These are phyloP conservation scores for Brachionichthys hirsutus DNA, from an alignment of 2,113 vertebrate species.

Conservation along the genomic window DNA sequence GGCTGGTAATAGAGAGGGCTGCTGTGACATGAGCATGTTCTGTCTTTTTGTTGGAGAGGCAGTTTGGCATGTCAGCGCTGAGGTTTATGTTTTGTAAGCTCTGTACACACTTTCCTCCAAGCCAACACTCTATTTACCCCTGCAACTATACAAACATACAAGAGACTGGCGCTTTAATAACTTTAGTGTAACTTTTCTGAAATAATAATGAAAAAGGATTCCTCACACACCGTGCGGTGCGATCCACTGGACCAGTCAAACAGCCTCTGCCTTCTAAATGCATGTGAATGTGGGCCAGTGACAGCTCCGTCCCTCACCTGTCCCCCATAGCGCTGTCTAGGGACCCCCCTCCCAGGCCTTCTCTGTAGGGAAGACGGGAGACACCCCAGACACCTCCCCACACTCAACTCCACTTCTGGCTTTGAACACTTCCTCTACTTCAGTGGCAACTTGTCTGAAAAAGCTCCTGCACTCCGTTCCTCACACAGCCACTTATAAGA, in stretches of 20 bases:
- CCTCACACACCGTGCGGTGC: slow-evolving; percentile 60
- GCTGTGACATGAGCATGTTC: slow-evolving; percentile 47
- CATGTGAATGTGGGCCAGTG: slow-evolving; percentile 78
- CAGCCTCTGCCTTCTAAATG: slow-evolving; percentile 55
- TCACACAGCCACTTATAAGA: slow-evolving; percentile 72
- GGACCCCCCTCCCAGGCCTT: slow-evolving; percentile 69
- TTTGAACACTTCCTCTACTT: slow-evolving; percentile 75
- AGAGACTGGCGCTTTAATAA: slow-evolving; percentile 43
- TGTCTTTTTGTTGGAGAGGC: slow-evolving; percentile 56
- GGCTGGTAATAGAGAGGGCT: slow-evolving; percentile 38
- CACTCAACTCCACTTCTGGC: slow-evolving; percentile 60
- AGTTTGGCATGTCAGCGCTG: slow-evolving; percentile 56
- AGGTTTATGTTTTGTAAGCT: slow-evolving; percentile 52
- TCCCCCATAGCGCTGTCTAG: slow-evolving; percentile 76
- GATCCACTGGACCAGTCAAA: slow-evolving; percentile 67
- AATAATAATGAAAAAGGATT: slow-evolving; percentile 42
- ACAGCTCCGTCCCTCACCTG: slow-evolving; percentile 88
- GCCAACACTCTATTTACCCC: slow-evolving; percentile 55
- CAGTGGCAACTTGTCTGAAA: slow-evolving; percentile 71
- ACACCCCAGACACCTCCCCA: slow-evolving; percentile 71
- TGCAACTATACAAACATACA: slow-evolving; percentile 28
- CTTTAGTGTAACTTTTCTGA: slow-evolving; percentile 68
- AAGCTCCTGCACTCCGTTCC: slow-evolving; percentile 63
- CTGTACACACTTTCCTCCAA: slow-evolving; percentile 50
- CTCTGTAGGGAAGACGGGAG: slow-evolving; percentile 71